Percentiles rank a stretch among this genome's conserved stretches.
Evolutionary conservation across 2,113 vertebrate species (phyloP).

Genomic region (Perca schrenkii): DNA sequence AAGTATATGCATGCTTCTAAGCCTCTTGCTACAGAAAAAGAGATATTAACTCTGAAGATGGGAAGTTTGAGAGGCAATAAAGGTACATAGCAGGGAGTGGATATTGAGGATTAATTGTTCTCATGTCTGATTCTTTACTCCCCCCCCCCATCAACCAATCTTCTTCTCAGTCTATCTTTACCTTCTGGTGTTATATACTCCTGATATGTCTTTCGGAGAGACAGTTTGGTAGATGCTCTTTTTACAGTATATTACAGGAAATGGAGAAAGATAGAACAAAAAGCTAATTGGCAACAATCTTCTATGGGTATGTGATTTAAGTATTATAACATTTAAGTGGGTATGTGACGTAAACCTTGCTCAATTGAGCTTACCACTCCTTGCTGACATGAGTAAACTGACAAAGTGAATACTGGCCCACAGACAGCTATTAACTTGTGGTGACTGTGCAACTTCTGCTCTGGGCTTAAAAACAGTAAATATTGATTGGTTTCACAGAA

Average conservation of each 20-base stretch:
- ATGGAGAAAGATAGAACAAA: constrained; percentile 3
- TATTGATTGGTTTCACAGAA: constrained; percentile 59
- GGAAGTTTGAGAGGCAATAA: constrained; percentile 83
- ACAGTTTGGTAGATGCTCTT: constrained; percentile 40
- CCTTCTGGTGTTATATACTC: constrained; percentile 60
- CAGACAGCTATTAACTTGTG: constrained; percentile 62
- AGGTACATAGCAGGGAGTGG: constrained; percentile 83
- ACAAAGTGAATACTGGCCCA: constrained; percentile 56
- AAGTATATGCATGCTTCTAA: constrained; percentile 78
- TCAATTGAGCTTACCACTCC: constrained; percentile 40
- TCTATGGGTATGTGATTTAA: constrained; percentile 1
- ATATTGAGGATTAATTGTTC: constrained; percentile 85
- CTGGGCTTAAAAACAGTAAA: constrained; percentile 61
- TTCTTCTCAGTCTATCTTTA: constrained; percentile 45
- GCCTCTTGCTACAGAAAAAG: constrained; percentile 75
- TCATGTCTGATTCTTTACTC: constrained; percentile 75
- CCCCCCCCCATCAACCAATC: constrained; percentile 61
- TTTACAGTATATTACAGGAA: constrained; percentile 32
- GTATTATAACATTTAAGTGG: constrained; percentile 23
- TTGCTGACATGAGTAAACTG: constrained; percentile 52
- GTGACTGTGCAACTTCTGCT: constrained; percentile 63
- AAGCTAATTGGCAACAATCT: background rate
- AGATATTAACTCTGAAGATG: constrained; percentile 84
- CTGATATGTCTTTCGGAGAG: constrained; percentile 50
- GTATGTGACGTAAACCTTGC: constrained; percentile 47